Percentiles rank a stretch among this genome's conserved stretches.
Conservation (phyloP, 1,140 invertebrate species). For the Mya arenaria region DNA sequence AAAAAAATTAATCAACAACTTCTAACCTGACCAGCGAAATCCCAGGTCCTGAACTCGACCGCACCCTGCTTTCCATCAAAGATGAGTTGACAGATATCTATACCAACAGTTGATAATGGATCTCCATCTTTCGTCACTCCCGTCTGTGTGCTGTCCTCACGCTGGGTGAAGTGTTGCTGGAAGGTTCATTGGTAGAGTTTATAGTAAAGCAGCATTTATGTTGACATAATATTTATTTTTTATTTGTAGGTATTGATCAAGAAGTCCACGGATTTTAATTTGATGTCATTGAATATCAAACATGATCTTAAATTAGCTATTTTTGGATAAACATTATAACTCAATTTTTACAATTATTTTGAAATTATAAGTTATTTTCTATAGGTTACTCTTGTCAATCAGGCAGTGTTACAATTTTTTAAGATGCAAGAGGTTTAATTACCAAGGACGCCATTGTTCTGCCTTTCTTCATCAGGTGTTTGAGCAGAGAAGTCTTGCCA, state of each 20-base stretch:
- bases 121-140: conserved; percentile 81
- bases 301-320: no score
- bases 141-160: conserved; percentile 58
- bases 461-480: conserved; percentile 54
- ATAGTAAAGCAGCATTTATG: background rate
- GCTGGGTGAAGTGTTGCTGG: conserved; percentile 64
- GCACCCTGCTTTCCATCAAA: conserved; percentile 82
- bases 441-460: no score
- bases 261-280: no score
- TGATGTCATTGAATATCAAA: no score
- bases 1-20: no score
- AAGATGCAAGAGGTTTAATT: no score
- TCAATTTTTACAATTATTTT: no score
- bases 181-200: conserved; percentile 12
- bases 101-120: conserved; percentile 94
- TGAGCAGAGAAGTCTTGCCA: conserved; percentile 95
- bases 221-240: background rate
- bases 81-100: conserved; percentile 95
- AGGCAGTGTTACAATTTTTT: no score
- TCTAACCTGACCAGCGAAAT: conserved; percentile 96
- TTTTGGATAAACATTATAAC: no score
- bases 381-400: no score
- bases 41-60: conserved; percentile 99
- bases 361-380: no score
- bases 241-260: no score